A percentile compares a stretch with the other conserved stretches of the same genome.
phyloP scores from a whole-genome alignment of 2,797 vertebrate genomes.

The Synanceia verrucosa region DNA sequence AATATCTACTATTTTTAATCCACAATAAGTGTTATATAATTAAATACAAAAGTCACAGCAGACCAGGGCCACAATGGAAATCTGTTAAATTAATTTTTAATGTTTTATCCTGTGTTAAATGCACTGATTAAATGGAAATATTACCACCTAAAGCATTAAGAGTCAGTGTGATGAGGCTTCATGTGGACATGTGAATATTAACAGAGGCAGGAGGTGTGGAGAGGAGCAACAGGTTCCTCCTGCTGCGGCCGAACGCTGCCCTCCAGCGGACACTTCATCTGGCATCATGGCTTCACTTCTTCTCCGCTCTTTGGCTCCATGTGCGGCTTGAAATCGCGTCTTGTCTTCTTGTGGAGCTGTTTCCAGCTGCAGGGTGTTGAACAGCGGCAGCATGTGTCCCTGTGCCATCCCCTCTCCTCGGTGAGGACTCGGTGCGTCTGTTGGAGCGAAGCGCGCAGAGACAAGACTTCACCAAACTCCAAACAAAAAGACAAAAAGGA shows the following conservation, averaged over 20 bases:
- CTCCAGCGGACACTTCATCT: slow-evolving; percentile 57
- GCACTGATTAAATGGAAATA: too few relatives aligned
- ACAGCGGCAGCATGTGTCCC: too few relatives aligned
- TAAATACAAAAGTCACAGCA: neutral
- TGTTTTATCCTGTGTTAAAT: neutral
- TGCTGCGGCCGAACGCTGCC: slow-evolving; percentile 37
- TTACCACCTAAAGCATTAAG: too few relatives aligned
- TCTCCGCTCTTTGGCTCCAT: neutral
- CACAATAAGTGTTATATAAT: neutral
- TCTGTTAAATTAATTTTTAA: neutral
- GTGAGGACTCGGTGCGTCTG: slow-evolving; percentile 34
- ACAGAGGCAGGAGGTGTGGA: too few relatives aligned
- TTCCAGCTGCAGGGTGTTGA: neutral
- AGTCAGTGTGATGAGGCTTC: too few relatives aligned
- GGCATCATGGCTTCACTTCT: neutral
- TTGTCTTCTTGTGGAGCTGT: neutral
- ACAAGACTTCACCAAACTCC: slow-evolving; percentile 2
- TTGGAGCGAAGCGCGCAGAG: slow-evolving; percentile 28
- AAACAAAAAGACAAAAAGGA: neutral
- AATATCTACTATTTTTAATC: neutral
- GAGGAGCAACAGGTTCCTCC: slow-evolving; percentile 33
- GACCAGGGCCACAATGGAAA: neutral
- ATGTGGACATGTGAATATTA: neutral
- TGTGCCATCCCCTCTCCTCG: neutral
- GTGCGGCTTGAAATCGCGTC: neutral